Base-by-base conservation (phyloP, 2,888 invertebrate species). In the Spialia ferax region DNA sequence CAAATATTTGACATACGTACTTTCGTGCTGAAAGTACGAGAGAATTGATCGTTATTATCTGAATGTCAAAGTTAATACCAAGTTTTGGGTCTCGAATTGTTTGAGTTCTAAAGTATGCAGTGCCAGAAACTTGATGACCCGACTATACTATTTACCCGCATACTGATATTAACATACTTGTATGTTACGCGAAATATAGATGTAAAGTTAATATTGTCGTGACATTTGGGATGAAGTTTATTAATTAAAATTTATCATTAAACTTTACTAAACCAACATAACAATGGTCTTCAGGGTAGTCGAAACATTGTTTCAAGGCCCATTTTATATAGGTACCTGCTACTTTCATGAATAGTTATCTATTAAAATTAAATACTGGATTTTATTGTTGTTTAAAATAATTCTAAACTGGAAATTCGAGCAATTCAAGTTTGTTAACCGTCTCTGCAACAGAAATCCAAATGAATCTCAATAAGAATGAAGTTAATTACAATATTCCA, bases 41-140 rank as follows among this genome's bases (percentile, higher is more conserved):
- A 22, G 61, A 50, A 61, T 54, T 63, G 70, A 29, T 54, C 67
- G 71, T 70, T 71, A 72, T 72, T 75, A 74, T 75, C 73, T 72
- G 69, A 76, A 74, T 74, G 71, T 76, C 75, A 77, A 79, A 78
- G 73, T 79, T 77, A 75, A 73, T 76, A 74, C 63, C 67, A 79
- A 80, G 76, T 77, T 77, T 71, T 70, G 71, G 79, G 79, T 63
- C 73, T 68, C 59, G 60, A 78, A 78, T 77, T 77, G 78, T 81
- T 78, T 79, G 72, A 80, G 77, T 79, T 76, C 57, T 68, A 71
- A 76, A 79, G 74, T 75, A 75, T 78, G 71, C 69, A 54, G 54
- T 54, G 38, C 23, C 22, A 18, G 23, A 62, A 63, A 71, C 67
- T 73, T 69, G 64, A 72, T 69, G 71, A 54, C 26, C 62, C 54